Evolutionary conservation across 2,888 invertebrate species (phyloP), one percentile per base, ranked within the genome.

Genomic region (Altica lythri): DNA sequence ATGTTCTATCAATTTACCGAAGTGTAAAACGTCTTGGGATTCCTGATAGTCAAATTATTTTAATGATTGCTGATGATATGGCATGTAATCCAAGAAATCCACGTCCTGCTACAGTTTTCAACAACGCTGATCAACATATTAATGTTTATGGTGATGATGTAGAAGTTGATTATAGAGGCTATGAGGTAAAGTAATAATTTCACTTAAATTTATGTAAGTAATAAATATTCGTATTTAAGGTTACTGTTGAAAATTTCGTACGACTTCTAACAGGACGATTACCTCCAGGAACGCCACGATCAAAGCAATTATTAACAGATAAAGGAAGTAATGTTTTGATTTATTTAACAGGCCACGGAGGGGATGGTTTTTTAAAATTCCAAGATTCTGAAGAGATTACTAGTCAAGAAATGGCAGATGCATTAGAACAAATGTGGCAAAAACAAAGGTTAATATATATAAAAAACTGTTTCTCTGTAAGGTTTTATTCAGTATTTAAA

Each of bases 11-110:
- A 0, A 94, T 99, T 59, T 99, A 99, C 74, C 85, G 97, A 8
- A 96, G 96, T 73, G 96, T 99, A 0, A 99, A 99, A 77, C 82
- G 98, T 10, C 81, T 99, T 2, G 99, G 99, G n/a, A 98, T 99
- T 66, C 98, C 98, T 0, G 98, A 99, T 75, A 91, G 91, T 52
- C 98, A 98, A 76, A 99, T 99, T 50, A 98, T 99, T 62, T 77
- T 99, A 49, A 99, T 99, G 99, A 88, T 99, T 61, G 98, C 99
- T 1, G 99, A 99, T 77, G 98, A 99, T 72, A 98, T 99, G 95
- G 98, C 99, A 0, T 99, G 99, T 72, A 99, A 99, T 79, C 89
- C 97, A 0, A 81, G 99, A 59, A 99, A 99, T 79, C 98, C 99
- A 0, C 82, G 95, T 9, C 98, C 99, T 2, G 98, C 95, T 0